phyloP scores from a whole-genome alignment of 2,113 vertebrate species.

The Elephas maximus region DNA sequence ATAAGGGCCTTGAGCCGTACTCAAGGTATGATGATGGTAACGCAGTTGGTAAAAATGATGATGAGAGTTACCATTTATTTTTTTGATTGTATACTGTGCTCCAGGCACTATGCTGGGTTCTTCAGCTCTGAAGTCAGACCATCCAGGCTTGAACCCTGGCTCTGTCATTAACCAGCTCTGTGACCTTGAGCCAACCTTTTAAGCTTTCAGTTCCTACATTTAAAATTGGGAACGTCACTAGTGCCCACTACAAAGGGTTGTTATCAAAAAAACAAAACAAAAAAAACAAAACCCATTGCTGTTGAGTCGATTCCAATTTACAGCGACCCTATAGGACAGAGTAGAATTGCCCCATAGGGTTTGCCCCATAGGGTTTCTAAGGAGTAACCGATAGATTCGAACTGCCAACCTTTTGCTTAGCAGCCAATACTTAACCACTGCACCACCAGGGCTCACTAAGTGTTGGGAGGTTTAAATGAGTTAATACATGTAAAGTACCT shows the following conservation, averaged over 20 bases:
- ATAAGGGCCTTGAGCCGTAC: not conserved
- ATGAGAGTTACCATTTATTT: not conserved
- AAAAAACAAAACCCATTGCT: no score
- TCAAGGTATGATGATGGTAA: not conserved
- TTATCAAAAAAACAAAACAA: no score
- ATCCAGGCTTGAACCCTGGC: not conserved
- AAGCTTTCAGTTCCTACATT: not conserved
- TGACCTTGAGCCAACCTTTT: not conserved
- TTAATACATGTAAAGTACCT: not conserved
- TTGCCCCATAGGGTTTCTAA: no score
- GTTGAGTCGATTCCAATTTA: no score
- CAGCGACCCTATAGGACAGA: no score
- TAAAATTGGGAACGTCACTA: not conserved
- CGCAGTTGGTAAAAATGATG: not conserved
- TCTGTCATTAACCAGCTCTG: not conserved
- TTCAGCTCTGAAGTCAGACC: not conserved
- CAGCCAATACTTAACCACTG: no score
- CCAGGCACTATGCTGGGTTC: not conserved
- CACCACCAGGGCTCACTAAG: not conserved
- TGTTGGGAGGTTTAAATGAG: constrained; percentile 1
- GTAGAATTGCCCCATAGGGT: no score
- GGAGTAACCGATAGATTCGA: no score
- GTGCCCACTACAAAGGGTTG: not conserved
- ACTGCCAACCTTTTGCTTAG: no score
- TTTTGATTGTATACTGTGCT: not conserved